phyloP scores from a whole-genome alignment of 2,888 invertebrate genomes.

The Tipula unca region DNA sequence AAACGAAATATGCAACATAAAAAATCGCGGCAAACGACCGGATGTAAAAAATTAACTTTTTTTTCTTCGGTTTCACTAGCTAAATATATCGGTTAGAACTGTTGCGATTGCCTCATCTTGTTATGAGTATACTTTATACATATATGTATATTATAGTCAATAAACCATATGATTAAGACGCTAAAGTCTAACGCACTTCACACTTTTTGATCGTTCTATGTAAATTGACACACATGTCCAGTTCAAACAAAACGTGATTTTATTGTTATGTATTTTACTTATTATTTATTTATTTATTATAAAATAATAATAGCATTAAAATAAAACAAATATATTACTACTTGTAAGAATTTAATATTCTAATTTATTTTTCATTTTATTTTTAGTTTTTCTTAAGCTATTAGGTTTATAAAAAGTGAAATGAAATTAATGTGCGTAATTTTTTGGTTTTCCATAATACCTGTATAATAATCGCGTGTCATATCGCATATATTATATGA shows the following conservation, averaged over 20 bases:
- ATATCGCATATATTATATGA: neutral
- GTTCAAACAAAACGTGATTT: neutral
- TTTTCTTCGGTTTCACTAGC: neutral
- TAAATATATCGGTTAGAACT: too few species aligned
- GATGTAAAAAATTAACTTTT: neutral
- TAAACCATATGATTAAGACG: neutral
- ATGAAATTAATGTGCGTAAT: neutral
- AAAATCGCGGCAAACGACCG: neutral
- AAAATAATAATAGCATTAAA: neutral
- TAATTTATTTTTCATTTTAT: constrained; percentile 8
- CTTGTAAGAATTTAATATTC: constrained; percentile 2
- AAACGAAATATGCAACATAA: neutral
- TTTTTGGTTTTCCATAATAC: neutral
- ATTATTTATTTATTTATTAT: neutral
- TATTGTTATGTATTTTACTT: neutral
- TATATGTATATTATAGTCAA: too few species aligned
- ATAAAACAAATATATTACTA: neutral
- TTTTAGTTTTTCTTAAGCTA: constrained; percentile 1
- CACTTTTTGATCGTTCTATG: neutral
- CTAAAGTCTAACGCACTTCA: neutral
- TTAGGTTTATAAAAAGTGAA: neutral
- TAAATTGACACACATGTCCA: neutral
- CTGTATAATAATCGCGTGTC: neutral
- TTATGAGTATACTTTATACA: neutral
- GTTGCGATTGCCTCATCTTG: neutral